A percentile compares a stretch with the other conserved stretches of the same genome.
These are phyloP conservation scores for Holocentrus rufus DNA, from an alignment of 2,797 vertebrate species.

Conservation along the genomic window DNA sequence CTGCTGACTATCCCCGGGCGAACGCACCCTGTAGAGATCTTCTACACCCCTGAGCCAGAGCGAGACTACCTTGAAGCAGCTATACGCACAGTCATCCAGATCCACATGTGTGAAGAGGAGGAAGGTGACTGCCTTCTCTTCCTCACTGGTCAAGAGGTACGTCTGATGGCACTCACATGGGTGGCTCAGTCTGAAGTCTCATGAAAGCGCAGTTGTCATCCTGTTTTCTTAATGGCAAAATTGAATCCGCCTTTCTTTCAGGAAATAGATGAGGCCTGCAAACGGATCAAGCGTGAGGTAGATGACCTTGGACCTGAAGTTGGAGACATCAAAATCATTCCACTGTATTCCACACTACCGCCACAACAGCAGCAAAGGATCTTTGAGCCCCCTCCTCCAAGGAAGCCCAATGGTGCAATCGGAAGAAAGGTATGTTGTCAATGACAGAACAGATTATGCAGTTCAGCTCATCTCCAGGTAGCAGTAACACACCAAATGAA, in stretches of 20 bases:
- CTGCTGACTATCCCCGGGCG: conserved; percentile 97
- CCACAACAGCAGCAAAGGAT: conserved; percentile 98
- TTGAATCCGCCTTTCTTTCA: conserved; percentile 60
- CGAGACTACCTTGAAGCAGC: conserved; percentile 98
- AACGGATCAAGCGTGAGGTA: conserved; percentile 98
- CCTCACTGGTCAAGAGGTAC: conserved; percentile 98
- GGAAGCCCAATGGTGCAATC: conserved; percentile 95
- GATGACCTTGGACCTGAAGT: conserved; percentile 98
- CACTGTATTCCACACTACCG: conserved; percentile 97
- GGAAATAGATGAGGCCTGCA: conserved; percentile 99
- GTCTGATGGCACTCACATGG: neutral
- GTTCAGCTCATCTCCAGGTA: neutral
- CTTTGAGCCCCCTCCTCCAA: conserved; percentile 96
- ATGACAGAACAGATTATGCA: neutral
- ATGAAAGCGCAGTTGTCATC: neutral
- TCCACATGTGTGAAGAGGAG: conserved; percentile 99
- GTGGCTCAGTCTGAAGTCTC: neutral
- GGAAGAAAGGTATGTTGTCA: conserved; percentile 91
- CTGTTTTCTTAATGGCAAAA: neutral
- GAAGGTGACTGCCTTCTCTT: conserved; percentile 98
- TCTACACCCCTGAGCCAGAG: conserved; percentile 98
- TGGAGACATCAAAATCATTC: conserved; percentile 99
- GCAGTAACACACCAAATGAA: neutral
- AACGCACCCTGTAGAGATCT: conserved; percentile 99
- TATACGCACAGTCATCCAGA: conserved; percentile 98